A percentile compares a stretch with the other conserved stretches of the same genome.
phyloP scores from a whole-genome alignment of 2,797 vertebrate species.

The Parauchenoglanis punctatus region DNA sequence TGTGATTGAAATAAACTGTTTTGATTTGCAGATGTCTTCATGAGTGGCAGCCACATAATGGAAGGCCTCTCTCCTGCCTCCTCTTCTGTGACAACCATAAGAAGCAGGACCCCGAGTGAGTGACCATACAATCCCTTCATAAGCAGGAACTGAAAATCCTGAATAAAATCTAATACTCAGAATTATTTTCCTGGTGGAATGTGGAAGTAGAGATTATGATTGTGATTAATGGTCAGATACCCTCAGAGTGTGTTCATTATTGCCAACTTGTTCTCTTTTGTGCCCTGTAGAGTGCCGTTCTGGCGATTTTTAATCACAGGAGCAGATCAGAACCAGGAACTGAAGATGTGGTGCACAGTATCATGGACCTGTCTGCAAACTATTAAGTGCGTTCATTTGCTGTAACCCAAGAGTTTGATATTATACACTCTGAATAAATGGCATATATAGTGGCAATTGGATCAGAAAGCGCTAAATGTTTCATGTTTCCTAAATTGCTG shows the following conservation, averaged over 20 bases:
- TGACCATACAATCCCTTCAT: slow-evolving; percentile 33
- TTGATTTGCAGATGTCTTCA: slow-evolving; percentile 87
- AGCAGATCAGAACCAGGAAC: slow-evolving; percentile 93
- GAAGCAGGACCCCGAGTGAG: slow-evolving; percentile 97
- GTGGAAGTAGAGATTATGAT: not conserved
- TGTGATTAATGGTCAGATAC: not conserved
- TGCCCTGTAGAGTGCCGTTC: slow-evolving; percentile 86
- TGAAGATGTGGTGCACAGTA: slow-evolving; percentile 99
- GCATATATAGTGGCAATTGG: not conserved
- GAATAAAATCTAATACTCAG: not conserved
- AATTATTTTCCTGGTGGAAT: not conserved
- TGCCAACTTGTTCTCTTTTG: not conserved
- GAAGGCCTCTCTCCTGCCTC: slow-evolving; percentile 92
- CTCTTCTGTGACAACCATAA: slow-evolving; percentile 99
- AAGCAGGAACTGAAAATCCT: slow-evolving; percentile 9
- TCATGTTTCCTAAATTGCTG: not conserved
- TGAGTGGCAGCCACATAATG: slow-evolving; percentile 93
- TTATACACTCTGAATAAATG: not conserved
- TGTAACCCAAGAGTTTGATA: not conserved
- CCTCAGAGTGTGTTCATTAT: not conserved
- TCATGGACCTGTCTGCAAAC: slow-evolving; percentile 98
- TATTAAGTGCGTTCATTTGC: slow-evolving; percentile 76
- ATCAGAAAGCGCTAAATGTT: not conserved
- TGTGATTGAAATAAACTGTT: not conserved
- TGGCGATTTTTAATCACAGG: slow-evolving; percentile 98